Evolutionary conservation across 2,797 vertebrate species (phyloP).

Genomic region (Mionectes olivaceus): DNA sequence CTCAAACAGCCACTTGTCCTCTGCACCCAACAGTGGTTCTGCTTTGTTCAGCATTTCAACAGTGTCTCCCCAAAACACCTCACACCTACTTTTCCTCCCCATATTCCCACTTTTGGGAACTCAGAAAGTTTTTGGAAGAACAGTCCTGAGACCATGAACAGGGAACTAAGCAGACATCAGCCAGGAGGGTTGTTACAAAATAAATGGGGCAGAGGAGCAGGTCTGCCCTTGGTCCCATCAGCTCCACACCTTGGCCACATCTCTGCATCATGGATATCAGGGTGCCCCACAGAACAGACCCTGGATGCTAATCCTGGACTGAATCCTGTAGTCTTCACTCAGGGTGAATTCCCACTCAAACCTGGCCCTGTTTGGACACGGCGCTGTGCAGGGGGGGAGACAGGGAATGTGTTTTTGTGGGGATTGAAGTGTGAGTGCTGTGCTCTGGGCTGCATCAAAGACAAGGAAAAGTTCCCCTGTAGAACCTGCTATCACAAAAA

Average conservation of each 20-base stretch:
- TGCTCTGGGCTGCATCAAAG: neutral
- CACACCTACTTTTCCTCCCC: neutral
- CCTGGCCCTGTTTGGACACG: fast-evolving
- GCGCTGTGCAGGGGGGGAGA: neutral
- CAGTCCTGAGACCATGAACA: neutral
- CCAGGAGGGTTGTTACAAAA: neutral
- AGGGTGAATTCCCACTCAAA: neutral
- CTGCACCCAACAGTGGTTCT: neutral
- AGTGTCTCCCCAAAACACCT: neutral
- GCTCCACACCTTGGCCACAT: neutral
- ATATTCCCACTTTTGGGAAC: neutral
- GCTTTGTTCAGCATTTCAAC: neutral
- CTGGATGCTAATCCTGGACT: fast-evolving
- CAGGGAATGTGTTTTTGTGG: fast-evolving
- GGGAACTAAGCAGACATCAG: neutral
- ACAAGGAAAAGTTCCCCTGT: neutral
- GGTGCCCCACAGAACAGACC: neutral
- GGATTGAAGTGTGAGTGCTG: neutral
- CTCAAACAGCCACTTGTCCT: neutral
- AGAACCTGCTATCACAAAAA: neutral
- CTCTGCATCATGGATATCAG: neutral
- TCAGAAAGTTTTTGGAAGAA: neutral
- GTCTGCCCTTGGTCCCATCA: neutral
- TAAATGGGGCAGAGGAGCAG: neutral
- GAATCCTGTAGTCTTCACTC: neutral